Evolutionary conservation across 2,888 invertebrate species (phyloP), one percentile per base, ranked within the genome.

Genomic region (Dione juno): DNA sequence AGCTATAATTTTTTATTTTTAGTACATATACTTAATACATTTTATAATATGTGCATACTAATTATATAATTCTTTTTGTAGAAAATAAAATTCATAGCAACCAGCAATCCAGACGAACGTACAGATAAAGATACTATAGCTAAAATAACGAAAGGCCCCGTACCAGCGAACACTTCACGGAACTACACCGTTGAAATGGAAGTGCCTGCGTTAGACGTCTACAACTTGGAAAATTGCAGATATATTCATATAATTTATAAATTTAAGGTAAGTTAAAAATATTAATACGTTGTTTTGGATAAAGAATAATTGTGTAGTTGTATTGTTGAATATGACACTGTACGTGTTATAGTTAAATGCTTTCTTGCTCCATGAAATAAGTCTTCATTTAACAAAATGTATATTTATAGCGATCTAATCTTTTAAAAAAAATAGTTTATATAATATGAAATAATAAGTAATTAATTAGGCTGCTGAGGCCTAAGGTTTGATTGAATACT

Each of bases 171-270:
- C 76, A 94, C 94, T 43, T 94, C 94, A 0, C 93, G 94, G 37
- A 94, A 94, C 76, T 96, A 95, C 94, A 92, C 94, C 43, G 94
- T 96, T 70, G 94, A 94, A 74, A 85, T 97, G 78, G 93, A 93
- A 35, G 93, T 97, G 71, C 97, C 97, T 78, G 75, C 95, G 9
- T 80, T 96, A 77, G 96, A 96, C 14, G 95, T 96, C 3, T 95
- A 95, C 63, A 96, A 96, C 87, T 84, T 97, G 3, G 85, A 92
- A 3, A 92, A 94, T 74, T 97, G 97, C 82, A 90, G 94, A 41
- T 94, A 95, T 73, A 97, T 97, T 77, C 94, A 96, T 78, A 84
- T 96, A 53, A 93, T 94, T 72, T 96, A 96, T 83, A 90, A 92
- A 65, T 85, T 97, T 41, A 94, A 86, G 84, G 92, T 91, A 43